Base-by-base conservation (phyloP, 2,888 invertebrate genomes). In the Myopa testacea region DNA sequence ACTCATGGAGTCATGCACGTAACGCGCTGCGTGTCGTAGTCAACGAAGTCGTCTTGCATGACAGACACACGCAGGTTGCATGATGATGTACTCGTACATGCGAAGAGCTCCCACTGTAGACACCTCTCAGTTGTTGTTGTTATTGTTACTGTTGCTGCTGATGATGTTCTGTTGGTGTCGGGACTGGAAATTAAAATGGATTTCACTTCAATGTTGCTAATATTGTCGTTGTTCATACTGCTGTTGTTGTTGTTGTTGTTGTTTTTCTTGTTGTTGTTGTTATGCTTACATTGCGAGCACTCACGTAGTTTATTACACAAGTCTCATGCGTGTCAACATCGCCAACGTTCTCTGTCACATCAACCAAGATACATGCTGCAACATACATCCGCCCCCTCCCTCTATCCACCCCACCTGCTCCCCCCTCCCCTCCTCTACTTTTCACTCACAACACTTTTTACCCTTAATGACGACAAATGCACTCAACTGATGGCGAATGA, bases 221-320 rank as follows among this genome's bases (percentile, higher is more conserved):
- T 40, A 40, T 6, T 40, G 40, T 40, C 40, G 40, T 40, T 40
- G 40, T 40, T 40, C 8, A 40, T 8, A 8, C 8, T 62, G 58
- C 16, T 26, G 62, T n/a, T 62, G 26, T 8, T 26, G 62, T n/a
- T 58, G 58, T 16, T 8, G 58, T 14, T n/a, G 14, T 14, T 14
- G 58, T 4, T 58, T 16, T 34, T 37, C 7, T 4, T 65, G 65
- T 38, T 62, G 62, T 7, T 62, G 62, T 19, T 26, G 19, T 62
- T 62, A 26, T 37, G 65, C 12, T 37, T 14, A 12, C 37, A 37
- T 65, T 65, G 14, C 34, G 38, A 7, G 10, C 37, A 12, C 65
- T 65, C 38, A 65, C 65, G 65, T 65, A 65, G 10, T 65, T 65
- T 65, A 65, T 65, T 65, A 65, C 34, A 65, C 34, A 65, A 37